Percentiles rank a stretch among this genome's conserved stretches.
These are phyloP conservation scores for Dicycla oo DNA, from an alignment of 2,888 invertebrate genomes.

Conservation along the genomic window DNA sequence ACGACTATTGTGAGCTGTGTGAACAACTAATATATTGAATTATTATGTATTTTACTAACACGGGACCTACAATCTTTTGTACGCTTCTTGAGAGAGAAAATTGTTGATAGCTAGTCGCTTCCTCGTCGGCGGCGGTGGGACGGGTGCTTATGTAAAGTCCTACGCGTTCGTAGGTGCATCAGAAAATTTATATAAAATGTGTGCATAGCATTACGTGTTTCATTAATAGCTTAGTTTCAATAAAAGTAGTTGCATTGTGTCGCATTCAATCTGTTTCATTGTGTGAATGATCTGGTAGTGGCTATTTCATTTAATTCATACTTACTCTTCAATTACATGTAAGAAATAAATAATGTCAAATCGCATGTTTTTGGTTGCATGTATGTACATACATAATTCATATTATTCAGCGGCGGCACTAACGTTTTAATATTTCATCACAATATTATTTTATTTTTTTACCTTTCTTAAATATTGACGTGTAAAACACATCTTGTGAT, in stretches of 20 bases:
- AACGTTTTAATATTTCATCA: not conserved
- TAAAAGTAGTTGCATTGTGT: not conserved
- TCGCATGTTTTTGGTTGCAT: constrained; percentile 19
- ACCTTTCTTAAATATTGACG: not conserved
- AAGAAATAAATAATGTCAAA: not conserved
- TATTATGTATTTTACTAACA: too few species aligned
- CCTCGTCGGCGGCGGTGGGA: not conserved
- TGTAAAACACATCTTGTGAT: not conserved
- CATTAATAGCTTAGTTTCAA: not conserved
- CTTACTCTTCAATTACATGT: not conserved
- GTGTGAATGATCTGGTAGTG: not conserved
- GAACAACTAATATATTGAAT: too few species aligned
- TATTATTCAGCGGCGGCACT: not conserved
- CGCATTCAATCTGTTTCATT: not conserved
- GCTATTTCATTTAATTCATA: not conserved
- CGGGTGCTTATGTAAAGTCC: not conserved
- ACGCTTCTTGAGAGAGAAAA: too few species aligned
- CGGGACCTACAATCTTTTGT: too few species aligned
- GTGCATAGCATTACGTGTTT: constrained; percentile 20
- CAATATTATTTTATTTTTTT: not conserved
- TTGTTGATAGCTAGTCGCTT: too few species aligned
- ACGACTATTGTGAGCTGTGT: not conserved
- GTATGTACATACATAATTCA: too few species aligned
- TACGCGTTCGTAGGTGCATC: not conserved
- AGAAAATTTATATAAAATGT: not conserved